Evolutionary conservation across 2,797 vertebrate genomes (phyloP), one percentile per base, ranked within the genome.

Genomic region (Pseudotriccus pelzelni): DNA sequence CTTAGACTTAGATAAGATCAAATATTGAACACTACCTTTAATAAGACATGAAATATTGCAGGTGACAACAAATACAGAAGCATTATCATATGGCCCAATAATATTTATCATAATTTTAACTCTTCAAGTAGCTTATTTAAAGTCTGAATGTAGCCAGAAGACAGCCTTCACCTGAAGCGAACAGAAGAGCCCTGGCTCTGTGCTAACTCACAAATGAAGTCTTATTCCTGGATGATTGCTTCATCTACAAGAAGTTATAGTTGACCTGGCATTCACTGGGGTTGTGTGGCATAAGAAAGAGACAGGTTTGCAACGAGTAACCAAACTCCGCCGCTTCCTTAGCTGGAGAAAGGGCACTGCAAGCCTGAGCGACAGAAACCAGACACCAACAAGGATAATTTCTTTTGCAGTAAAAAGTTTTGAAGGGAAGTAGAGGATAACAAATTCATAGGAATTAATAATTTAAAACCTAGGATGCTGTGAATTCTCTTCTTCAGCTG

Each of bases 391-490:
- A 27, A 60, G 6, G 30, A 69, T 24, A n/a, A 94, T 59, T 46
- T 84, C 56, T 80, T 89, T 86, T 9, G 2, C 55, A 68, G 52
- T n/a, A 22, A 95, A 53, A 96, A 82, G 59, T 94, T 94, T 82
- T 89, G 67, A 95, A 87, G 64, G 41, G 69, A 92, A 82, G 52
- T 37, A 77, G 64, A 94, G 30, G 52, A 95, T 86, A 95, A 93
- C 78, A 96, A 93, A 97, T 95, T 90, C 91, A 87, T 62, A 37
- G 12, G 34, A 89, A 91, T 97, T 92, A 96, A 96, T 88, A 94
- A 84, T 79, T 89, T 83, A 95, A 90, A 64, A 46, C 10, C 67
- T 85, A 94, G 39, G 53, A 94, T 94, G 72, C 12, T 30, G 58
- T 85, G 79, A 91, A 83, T 96, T 89, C 55, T 95, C 84, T 77